phyloP scores from a whole-genome alignment of 2,797 vertebrate genomes.

The Simalia tracyae region DNA sequence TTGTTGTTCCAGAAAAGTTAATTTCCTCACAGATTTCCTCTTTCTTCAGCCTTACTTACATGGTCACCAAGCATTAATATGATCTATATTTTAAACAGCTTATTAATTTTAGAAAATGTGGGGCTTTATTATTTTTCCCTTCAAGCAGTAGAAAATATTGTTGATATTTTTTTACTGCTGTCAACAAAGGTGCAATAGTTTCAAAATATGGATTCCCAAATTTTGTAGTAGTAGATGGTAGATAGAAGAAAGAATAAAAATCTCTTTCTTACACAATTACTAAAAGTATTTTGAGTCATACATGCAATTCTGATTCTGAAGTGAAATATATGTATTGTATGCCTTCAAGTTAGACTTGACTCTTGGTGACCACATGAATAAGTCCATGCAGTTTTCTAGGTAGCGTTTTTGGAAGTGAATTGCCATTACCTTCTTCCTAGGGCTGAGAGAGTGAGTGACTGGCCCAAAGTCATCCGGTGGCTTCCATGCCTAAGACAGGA shows the following conservation, averaged over 20 bases:
- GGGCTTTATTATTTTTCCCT: background rate
- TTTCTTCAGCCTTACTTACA: background rate
- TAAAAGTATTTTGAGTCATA: background rate
- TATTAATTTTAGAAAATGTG: background rate
- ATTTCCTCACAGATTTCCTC: background rate
- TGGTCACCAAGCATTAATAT: background rate
- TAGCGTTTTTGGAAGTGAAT: background rate
- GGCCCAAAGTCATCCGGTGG: background rate
- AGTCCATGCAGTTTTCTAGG: background rate
- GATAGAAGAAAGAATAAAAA: background rate
- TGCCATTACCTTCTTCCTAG: background rate
- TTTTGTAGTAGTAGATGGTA: background rate
- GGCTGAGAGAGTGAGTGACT: background rate
- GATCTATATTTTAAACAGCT: background rate
- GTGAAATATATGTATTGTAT: background rate
- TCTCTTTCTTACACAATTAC: background rate
- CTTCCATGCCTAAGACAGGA: background rate
- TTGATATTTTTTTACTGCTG: background rate
- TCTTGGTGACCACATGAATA: background rate
- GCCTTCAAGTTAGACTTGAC: background rate
- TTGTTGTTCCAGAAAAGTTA: background rate
- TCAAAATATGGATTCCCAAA: background rate
- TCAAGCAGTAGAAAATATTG: background rate
- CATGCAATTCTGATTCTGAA: background rate
- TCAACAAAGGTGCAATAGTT: background rate